Conservation (phyloP, 2,113 vertebrate genomes). For the Colius striatus region DNA sequence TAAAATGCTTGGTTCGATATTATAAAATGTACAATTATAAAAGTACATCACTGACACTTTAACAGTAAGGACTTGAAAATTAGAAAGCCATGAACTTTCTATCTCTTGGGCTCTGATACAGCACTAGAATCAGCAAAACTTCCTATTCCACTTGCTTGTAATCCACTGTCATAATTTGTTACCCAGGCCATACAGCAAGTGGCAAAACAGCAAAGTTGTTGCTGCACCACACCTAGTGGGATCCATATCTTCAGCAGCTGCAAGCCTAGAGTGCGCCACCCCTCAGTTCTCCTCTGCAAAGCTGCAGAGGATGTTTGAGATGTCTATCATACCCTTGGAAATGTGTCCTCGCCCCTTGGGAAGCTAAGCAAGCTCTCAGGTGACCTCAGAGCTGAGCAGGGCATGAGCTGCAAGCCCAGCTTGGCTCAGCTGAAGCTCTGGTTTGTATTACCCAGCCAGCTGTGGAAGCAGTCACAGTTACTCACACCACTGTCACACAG, state of each 20-base stretch:
- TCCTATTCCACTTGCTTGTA: neutral
- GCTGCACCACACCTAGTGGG: neutral
- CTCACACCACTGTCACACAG: neutral
- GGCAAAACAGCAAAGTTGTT: neutral
- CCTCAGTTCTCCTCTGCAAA: neutral
- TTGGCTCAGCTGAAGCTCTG: neutral
- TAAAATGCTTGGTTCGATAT: neutral
- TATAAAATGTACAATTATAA: neutral
- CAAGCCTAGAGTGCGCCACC: neutral
- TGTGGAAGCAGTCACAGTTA: neutral
- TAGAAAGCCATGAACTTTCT: neutral
- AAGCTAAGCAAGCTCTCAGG: accelerated
- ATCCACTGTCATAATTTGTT: neutral
- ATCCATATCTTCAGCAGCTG: neutral
- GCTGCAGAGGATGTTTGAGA: neutral
- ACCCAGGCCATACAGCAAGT: neutral
- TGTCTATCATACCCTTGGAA: neutral
- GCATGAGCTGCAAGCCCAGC: neutral
- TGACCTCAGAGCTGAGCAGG: neutral
- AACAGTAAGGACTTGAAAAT: neutral
- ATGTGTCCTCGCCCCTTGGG: neutral
- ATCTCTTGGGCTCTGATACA: neutral
- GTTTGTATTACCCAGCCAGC: neutral
- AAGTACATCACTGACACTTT: neutral
- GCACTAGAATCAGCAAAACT: neutral